Base-by-base conservation (phyloP, 2,797 vertebrate species). In the Phrynocephalus forsythii region DNA sequence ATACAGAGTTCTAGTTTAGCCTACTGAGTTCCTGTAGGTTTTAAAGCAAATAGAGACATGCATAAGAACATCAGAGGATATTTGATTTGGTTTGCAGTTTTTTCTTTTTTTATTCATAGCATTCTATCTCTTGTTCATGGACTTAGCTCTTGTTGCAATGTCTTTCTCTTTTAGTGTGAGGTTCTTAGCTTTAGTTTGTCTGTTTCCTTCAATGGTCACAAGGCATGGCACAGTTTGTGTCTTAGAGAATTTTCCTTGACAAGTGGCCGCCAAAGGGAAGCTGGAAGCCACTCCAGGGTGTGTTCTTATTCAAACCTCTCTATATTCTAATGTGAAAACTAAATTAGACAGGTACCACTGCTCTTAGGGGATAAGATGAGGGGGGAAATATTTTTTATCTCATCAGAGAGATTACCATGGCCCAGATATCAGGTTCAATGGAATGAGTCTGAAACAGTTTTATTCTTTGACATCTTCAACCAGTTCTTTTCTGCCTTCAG, bases 221-320 rank as follows among this genome's bases (percentile, higher is more conserved):
- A 1, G 63, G 1, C 73, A 71, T 81, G 88, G 60, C 50, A 66
- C 9, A 33, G 86, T 92, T 91, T 89, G 67, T 88, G 86, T 72
- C 72, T 84, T 52, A 56, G 60, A 38, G 75, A 86, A 88, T 90
- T 87, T n/a, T 0, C 82, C 48, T 50, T 89, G 90, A 82, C 73
- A 87, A 78, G 28, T 56, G 56, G 66, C 90, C 83, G 87, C 83
- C 86, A 18, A 50, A 73, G 71, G 84, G 81, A 88, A 82, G 33
- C 90, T 86, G 79, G 77, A 80, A 88, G 86, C 63, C 91, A 50
- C 89, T 90, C 87, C 78, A 86, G 24, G 38, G 24, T 89, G 91
- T 73, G 81, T 94, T 90, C 88, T 93, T 91, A 91, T 93, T 93
- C 90, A 93, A 92, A 92, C 85, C 4, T 7, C 50, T 73, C 20